Evolutionary conservation across 2,888 invertebrate genomes (phyloP), one percentile per base, ranked within the genome.

Genomic region (Siphlonurus alternatus): DNA sequence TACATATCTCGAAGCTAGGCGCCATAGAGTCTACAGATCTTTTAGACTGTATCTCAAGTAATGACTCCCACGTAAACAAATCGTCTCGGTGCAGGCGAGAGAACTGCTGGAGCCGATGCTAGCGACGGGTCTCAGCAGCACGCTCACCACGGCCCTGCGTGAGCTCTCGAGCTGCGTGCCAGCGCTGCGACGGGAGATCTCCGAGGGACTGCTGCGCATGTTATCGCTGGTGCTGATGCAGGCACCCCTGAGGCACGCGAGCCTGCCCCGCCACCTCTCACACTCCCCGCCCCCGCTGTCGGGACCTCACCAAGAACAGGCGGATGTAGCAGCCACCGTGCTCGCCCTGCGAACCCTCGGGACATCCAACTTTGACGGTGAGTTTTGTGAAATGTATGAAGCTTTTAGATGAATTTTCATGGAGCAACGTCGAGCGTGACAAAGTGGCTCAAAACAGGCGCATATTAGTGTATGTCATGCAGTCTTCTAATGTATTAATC

Each of bases 331-430:
- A 15, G 90, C 88, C 67, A 88, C 93, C 64, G 93, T 96, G 1
- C 78, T 99, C 59, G 98, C 98, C 0, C 78, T 99, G 23, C 85
- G 89, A 72, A 98, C 98, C 0, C 80, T 99, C 15, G 96, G 96
- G 2, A 89, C 77, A 67, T 85, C 85, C 73, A 88, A 93, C 72
- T 97, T 97, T 76, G 93, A 94, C 74, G 92, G 80, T 78, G 68
- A 67, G n/a, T n/a, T n/a, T 53, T 23, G n/a, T 5, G 7, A 22
- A 5, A 61, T 25, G 24, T n/a, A 18, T 61, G 2, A 2, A 2
- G 19, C 18, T 59, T 24, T 59, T 22, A n/a, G 22, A 59, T 15
- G 24, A 15, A 22, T 59, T 23, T 25, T 25, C 20, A 61, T 25
- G 1, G 19, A 18, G 10, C 20, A 1, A 18, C 10, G 10, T n/a